Evolutionary conservation across 2,113 vertebrate species (phyloP).

Genomic region (Rhynchomys soricoides): DNA sequence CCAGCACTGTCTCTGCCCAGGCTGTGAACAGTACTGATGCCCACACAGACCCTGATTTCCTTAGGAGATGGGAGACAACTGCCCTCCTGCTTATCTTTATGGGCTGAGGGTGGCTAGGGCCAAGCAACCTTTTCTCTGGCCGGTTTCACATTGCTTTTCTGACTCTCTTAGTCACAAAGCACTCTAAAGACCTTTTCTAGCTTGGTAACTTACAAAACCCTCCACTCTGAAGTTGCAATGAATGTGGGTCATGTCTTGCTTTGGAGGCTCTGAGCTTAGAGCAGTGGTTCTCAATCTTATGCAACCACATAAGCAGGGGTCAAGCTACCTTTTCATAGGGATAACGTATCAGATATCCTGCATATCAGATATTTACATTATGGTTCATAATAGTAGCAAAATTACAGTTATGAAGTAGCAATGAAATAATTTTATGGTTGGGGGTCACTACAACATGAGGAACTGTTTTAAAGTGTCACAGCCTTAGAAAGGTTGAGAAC

Average conservation of each 20-base stretch:
- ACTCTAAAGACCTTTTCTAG: background rate
- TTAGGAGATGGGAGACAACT: no score
- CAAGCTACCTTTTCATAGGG: background rate
- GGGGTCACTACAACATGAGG: background rate
- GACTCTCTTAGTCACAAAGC: background rate
- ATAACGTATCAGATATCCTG: background rate
- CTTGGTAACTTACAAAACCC: background rate
- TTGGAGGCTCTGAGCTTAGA: background rate
- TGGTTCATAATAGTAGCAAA: background rate
- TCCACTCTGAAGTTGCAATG: background rate
- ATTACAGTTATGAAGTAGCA: background rate
- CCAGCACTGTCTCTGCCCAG: no score
- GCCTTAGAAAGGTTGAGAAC: background rate
- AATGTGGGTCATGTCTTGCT: background rate
- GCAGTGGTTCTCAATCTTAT: background rate
- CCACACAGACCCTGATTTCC: background rate
- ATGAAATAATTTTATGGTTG: background rate
- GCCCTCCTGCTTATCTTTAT: background rate
- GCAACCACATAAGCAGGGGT: background rate
- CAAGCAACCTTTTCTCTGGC: background rate
- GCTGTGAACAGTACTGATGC: no score
- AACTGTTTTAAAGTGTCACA: background rate
- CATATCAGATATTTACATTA: background rate
- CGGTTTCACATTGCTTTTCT: background rate
- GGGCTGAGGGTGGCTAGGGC: background rate